Conservation (phyloP, 1,140 invertebrate genomes). For the Drosophila bocqueti region DNA sequence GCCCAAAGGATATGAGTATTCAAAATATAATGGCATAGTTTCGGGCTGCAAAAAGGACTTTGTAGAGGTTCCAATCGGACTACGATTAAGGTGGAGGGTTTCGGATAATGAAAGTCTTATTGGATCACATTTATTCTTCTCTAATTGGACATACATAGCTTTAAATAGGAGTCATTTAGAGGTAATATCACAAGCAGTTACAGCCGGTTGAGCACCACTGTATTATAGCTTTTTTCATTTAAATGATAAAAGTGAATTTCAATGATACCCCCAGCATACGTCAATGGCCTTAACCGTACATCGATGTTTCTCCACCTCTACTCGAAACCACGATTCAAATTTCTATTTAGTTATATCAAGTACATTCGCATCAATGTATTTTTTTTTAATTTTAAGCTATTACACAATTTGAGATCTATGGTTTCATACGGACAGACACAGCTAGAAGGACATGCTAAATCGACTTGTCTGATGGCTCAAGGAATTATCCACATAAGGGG, state of each 20-base stretch:
- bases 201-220: neutral
- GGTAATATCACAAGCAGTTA: neutral
- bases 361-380: neutral
- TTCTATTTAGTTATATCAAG: neutral
- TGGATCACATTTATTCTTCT: neutral
- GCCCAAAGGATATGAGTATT: neutral
- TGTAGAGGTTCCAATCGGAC: neutral
- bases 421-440: neutral
- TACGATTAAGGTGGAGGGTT: neutral
- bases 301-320: no score
- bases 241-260: neutral
- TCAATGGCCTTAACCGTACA: neutral
- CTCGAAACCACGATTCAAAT: neutral
- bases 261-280: neutral
- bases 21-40: slow-evolving; percentile 50
- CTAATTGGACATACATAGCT: neutral
- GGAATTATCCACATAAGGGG: no score
- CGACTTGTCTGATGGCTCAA: neutral
- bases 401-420: neutral
- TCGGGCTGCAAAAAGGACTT: slow-evolving; percentile 8
- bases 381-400: no score
- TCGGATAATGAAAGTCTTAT: neutral
- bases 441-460: no score
- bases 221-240: neutral
- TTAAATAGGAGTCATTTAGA: no score